A percentile compares a stretch with the other conserved stretches of the same genome.
phyloP scores from a whole-genome alignment of 2,888 invertebrate genomes.

The Limnephilus rhombicus region DNA sequence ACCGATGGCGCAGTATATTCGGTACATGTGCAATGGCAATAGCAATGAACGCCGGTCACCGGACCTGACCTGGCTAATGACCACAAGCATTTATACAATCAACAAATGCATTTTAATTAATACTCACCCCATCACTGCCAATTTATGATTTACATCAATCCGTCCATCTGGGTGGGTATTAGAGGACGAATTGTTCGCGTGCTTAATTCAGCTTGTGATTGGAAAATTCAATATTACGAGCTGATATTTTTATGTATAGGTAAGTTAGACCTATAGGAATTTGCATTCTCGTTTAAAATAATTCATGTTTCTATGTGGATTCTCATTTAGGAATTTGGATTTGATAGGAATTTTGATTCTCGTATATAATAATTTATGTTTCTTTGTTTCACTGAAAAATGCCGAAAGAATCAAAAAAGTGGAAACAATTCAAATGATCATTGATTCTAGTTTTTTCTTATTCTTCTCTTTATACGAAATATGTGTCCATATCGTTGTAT shows the following conservation, averaged over 20 bases:
- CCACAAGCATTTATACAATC: constrained; percentile 29
- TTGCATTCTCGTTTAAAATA: too few relatives aligned
- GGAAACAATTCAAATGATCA: too few relatives aligned
- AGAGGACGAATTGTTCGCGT: background rate
- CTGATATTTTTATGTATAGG: background rate
- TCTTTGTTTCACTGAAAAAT: too few relatives aligned
- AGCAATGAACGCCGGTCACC: background rate
- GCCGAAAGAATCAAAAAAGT: too few relatives aligned
- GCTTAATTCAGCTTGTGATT: background rate
- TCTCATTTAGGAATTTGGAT: too few relatives aligned
- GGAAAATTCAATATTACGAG: background rate
- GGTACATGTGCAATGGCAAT: background rate
- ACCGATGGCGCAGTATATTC: background rate
- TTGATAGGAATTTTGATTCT: too few relatives aligned
- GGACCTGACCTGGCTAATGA: background rate
- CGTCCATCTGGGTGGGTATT: background rate
- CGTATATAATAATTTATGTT: too few relatives aligned
- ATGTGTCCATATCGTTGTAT: too few relatives aligned
- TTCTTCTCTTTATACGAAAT: too few relatives aligned
- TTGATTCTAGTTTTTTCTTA: too few relatives aligned
- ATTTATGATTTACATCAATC: background rate
- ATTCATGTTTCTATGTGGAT: too few relatives aligned
- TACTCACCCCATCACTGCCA: constrained; percentile 7
- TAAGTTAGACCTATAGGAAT: background rate
- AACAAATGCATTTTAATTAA: constrained; percentile 50